These are phyloP conservation scores for Streptopelia turtur DNA, from an alignment of 2,797 vertebrate species.

Conservation along the genomic window DNA sequence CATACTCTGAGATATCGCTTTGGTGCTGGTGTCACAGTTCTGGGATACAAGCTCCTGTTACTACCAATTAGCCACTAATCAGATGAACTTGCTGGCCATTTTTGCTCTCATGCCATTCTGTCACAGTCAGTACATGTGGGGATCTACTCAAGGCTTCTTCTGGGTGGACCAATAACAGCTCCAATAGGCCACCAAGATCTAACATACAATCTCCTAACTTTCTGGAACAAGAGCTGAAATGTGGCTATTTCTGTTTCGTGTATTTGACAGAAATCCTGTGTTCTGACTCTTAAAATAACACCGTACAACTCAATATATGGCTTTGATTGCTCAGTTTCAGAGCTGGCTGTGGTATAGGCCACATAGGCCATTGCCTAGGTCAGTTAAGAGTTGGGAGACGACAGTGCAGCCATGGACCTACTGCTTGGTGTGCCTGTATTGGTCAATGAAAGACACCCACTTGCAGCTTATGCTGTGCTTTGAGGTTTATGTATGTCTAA, in stretches of 20 bases:
- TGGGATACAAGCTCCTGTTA: background rate
- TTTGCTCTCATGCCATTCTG: background rate
- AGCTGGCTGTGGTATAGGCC: background rate
- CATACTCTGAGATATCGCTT: background rate
- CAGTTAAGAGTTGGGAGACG: background rate
- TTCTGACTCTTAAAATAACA: background rate
- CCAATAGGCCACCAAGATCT: background rate
- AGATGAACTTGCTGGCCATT: background rate
- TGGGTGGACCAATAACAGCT: background rate
- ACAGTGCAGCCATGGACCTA: background rate
- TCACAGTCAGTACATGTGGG: background rate
- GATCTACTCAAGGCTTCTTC: background rate
- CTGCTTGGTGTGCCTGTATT: background rate
- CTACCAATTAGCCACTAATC: background rate
- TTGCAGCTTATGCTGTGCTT: background rate
- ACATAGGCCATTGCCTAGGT: background rate
- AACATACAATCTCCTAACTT: background rate
- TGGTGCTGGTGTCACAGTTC: background rate
- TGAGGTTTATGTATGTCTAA: background rate
- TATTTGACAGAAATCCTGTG: background rate
- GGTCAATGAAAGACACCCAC: background rate
- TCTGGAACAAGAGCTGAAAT: background rate
- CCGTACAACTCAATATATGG: background rate
- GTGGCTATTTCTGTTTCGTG: background rate
- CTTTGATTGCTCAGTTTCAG: background rate